Conservation (phyloP, 2,113 vertebrate genomes). For the Lasiurus cinereus region DNA sequence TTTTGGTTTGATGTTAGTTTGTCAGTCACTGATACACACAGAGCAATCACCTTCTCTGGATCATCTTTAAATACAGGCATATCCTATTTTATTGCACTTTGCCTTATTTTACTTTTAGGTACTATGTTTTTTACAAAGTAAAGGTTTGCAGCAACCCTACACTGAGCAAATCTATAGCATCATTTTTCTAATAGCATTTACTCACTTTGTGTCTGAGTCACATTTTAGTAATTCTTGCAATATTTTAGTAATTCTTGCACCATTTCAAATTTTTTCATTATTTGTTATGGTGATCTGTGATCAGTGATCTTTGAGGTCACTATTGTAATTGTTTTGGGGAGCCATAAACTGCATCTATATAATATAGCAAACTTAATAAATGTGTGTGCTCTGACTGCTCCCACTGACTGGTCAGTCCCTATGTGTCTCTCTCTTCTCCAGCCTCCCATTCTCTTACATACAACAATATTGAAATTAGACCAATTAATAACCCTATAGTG, state of each 20-base stretch:
- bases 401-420: not conserved
- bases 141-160: not conserved
- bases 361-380: not conserved
- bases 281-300: not conserved
- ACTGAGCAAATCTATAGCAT: not conserved
- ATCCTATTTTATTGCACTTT: not conserved
- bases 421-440: not conserved
- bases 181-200: not conserved
- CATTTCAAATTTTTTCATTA: not conserved
- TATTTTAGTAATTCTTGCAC: not conserved
- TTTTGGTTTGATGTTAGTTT: not conserved
- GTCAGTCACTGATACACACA: not conserved
- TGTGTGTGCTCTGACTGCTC: not conserved
- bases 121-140: not conserved
- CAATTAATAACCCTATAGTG: not conserved
- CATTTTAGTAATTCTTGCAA: not conserved
- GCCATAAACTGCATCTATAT: not conserved
- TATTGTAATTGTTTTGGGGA: not conserved
- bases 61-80: not conserved
- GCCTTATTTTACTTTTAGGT: not conserved
- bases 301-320: not conserved
- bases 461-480: not conserved
- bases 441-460: not conserved
- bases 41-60: not conserved
- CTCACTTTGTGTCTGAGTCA: not conserved